Base-by-base conservation (phyloP, 2,113 vertebrate genomes). In the Acanthochromis polyacanthus region DNA sequence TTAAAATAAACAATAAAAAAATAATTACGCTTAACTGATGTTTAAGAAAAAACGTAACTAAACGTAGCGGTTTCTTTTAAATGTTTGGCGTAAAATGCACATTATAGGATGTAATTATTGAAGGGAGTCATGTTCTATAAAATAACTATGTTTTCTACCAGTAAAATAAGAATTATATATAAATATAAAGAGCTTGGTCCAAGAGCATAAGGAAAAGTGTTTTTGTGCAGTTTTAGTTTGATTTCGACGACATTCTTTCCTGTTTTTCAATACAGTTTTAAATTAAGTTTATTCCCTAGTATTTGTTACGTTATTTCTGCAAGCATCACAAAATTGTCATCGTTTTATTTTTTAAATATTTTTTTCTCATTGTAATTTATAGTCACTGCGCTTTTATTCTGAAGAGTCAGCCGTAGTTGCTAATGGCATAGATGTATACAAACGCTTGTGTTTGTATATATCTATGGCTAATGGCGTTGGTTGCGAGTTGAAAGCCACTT, bases 361-460 rank as follows among this genome's bases (percentile, higher is more conserved):
- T 43, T 43, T 15, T 43, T 25, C 32, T 25, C 50, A 28, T 28
- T 57, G 40, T 9, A 10, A n/a, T 48, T 59, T n/a, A 30, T 38
- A 3, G 10, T 53, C 28, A 2, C 15, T 0, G 0, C 0, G 30
- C 64, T 72, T 80, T 84, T 80, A 80, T 71, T 82, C 0, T 89
- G 75, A 82, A 80, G 30, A 5, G 30, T 36, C 32, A 4, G 0
- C 52, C 67, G 76, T 80, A 56, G 9, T 45, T 4, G 40, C 32
- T 36, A 36, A 36, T 8, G 32, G 32, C 25, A 25, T 3, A 25
- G 25, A 3, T 25, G n/a, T n/a, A n/a, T n/a, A n/a, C n/a, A n/a
- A n/a, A n/a, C n/a, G n/a, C n/a, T n/a, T n/a, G n/a, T n/a, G n/a
- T n/a, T n/a, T n/a, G n/a, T n/a, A n/a, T n/a, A n/a, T n/a, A n/a